Evolutionary conservation across 2,888 invertebrate genomes (phyloP), one percentile per base, ranked within the genome.

Genomic region (Drosophila paranaensis): DNA sequence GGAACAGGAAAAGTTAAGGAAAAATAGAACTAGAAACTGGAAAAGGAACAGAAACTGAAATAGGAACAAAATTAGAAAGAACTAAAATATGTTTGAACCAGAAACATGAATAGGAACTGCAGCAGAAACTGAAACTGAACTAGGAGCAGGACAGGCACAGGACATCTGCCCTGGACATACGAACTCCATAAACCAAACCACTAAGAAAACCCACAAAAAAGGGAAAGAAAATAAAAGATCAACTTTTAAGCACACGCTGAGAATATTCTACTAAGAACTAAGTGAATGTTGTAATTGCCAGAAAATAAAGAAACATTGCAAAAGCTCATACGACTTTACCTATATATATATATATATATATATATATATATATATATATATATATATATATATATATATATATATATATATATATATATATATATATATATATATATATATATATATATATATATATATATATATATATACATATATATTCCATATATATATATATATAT

Each of bases 251-350:
- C 46, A 27, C 16, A 25, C 27, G 11, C 50, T 51, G 60, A 56
- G 60, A 56, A 66, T 56, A 69, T 27, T 43, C 64, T 11, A n/a
- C 43, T 57, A 56, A 72, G 40, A 65, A 54, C 50, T 51, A 74
- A 64, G 54, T 76, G 53, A 81, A 78, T 83, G 81, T 82, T 86
- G 81, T 83, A 86, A 81, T 84, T 81, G 75, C 67, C 71, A 81
- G 71, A 77, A 46, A 37, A 20, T 48, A 60, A 71, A 55, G 14
- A 55, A 42, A 42, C 48, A 43, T 40, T 50, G 37, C 20, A 40
- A 57, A 35, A 74, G 46, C 56, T 51, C 39, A n/a, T 39, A 50
- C 63, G 56, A 68, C 46, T 53, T 69, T 64, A 54, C 37, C 43
- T 35, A 40, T 30, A 45, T 35, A 55, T 20, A 39, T 25, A 20